Evolutionary conservation across 1,140 invertebrate genomes (phyloP).

Genomic region (Musca domestica): DNA sequence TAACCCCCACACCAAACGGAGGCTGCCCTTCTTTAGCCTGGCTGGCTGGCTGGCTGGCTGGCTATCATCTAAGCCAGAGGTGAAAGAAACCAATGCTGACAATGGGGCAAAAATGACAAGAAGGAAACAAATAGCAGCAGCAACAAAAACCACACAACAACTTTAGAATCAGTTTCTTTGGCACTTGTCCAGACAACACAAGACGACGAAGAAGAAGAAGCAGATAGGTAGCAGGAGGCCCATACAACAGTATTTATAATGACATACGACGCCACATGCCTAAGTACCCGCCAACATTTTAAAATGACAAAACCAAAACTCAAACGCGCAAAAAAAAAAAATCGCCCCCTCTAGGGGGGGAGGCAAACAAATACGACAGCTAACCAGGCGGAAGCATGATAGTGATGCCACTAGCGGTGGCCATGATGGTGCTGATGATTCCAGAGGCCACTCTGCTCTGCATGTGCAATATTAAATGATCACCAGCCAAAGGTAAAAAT

Average conservation of each 20-base stretch:
- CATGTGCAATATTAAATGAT: constrained; percentile 20
- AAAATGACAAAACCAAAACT: constrained; percentile 16
- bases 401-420: neutral
- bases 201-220: neutral
- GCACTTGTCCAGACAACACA: neutral
- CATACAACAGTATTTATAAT: constrained; percentile 36
- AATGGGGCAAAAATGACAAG: neutral
- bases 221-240: constrained; percentile 22
- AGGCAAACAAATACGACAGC: neutral
- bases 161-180: constrained; percentile 13
- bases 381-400: neutral
- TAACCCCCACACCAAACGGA: constrained; percentile 27
- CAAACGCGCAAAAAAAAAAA: neutral
- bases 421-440: constrained; percentile 17
- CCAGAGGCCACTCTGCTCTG: neutral
- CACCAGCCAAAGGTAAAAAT: neutral
- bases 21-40: neutral
- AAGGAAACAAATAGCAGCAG: neutral
- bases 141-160: constrained; percentile 29
- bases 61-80: neutral
- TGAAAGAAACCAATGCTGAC: too few species aligned
- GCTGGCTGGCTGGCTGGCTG: neutral
- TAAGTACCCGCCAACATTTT: constrained; percentile 28
- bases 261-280: constrained; percentile 54
- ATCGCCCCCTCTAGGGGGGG: too few species aligned